Percentiles rank a stretch among this genome's conserved stretches.
phyloP scores from a whole-genome alignment of 2,113 vertebrate species.

The Papio anubis region DNA sequence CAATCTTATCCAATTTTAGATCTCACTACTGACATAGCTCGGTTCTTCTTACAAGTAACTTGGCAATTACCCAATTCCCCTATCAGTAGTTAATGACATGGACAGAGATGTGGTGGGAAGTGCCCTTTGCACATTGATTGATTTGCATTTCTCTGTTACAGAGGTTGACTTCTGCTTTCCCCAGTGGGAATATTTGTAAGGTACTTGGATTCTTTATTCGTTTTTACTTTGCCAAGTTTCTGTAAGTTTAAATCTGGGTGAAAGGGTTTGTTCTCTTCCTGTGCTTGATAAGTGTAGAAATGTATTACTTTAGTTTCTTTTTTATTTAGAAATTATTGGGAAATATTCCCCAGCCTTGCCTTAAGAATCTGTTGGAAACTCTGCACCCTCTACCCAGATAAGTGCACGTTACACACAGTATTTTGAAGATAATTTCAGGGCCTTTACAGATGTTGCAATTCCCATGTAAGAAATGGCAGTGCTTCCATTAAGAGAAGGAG shows the following conservation, averaged over 20 bases:
- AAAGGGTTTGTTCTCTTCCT: constrained; percentile 10
- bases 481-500: neutral
- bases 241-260: neutral
- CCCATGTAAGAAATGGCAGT: neutral
- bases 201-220: neutral
- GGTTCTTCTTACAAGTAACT: rapidly evolving
- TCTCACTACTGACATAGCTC: neutral
- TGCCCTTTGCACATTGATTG: rapidly evolving
- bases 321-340: neutral
- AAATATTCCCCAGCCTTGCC: neutral
- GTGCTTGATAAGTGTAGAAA: neutral
- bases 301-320: neutral
- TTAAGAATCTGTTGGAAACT: neutral
- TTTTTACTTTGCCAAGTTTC: neutral
- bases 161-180: neutral
- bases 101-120: rapidly evolving
- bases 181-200: neutral
- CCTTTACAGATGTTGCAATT: too few species aligned
- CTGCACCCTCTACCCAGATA: neutral
- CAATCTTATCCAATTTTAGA: neutral
- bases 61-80: neutral
- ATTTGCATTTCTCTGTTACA: neutral
- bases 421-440: rapidly evolving
- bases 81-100: rapidly evolving
- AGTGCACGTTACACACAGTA: rapidly evolving